Evolutionary conservation across 2,797 vertebrate genomes (phyloP), one percentile per base, ranked within the genome.

Genomic region (Microctenopoma steveboyesi): DNA sequence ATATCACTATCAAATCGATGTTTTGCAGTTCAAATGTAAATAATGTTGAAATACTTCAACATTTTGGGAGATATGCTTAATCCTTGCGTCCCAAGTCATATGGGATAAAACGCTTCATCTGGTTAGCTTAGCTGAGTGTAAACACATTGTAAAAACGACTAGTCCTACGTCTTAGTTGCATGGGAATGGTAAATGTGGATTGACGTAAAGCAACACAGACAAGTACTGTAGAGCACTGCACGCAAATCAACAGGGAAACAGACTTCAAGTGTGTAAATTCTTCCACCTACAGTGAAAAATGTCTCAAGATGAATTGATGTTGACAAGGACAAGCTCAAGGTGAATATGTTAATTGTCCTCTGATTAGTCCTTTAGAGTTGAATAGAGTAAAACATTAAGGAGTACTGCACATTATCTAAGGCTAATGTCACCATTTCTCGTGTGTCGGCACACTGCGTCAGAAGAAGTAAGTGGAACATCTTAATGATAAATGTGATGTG

Each of bases 391-490:
- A 61, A 69, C 25, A 66, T 66, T 43, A 74, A 66, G 60, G 43
- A 64, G 52, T 62, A 47, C 45, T 73, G 56, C 46, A 27, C 49
- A 65, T 70, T 56, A 69, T 76, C 56, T 45, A 39, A 69, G 48
- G 69, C 37, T 81, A 80, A 84, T 80, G 68, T 56, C 68, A 28
- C 69, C 60, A 69, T 82, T 79, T 42, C 53, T 85, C 69, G 77
- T 70, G 54, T 81, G 84, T 84, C 82, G 53, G 75, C 61, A 47
- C 42, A 49, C n/a, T 48, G 64, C 83, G 85, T 86, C 66, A 78
- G 61, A 86, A 72, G 68, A 48, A 2, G 1, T 74, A 64, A 64
- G 57, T 35, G 10, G 58, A 78, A 67, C 51, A 46, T 69, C 49
- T 56, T 49, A 71, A 76, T 82, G 74, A 78, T 66, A 55, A 66